Percentiles rank a stretch among this genome's conserved stretches.
Evolutionary conservation across 1,140 invertebrate genomes (phyloP).

Genomic region (Antheraea pernyi): DNA sequence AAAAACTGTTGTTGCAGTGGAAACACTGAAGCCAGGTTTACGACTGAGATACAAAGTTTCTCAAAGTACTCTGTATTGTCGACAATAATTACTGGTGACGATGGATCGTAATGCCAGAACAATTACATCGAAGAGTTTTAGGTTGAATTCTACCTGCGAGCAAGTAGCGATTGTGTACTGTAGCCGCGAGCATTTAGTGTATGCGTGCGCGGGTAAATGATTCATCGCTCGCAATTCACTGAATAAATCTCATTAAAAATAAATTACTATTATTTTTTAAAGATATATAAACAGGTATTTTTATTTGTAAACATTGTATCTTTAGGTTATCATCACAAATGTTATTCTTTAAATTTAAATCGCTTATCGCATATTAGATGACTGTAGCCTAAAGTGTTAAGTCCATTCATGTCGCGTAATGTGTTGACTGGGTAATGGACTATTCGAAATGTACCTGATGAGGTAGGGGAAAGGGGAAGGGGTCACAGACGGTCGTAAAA

Average conservation of each 20-base stretch:
- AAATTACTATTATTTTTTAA: not conserved
- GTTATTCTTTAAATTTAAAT: not conserved
- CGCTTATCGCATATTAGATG: not conserved
- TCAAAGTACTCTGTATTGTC: slow-evolving; percentile 28
- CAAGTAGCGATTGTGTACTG: not conserved
- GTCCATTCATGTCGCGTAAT: slow-evolving; percentile 34
- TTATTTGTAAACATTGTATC: too few species aligned
- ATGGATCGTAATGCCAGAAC: slow-evolving; percentile 44
- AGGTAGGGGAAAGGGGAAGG: slow-evolving; percentile 29
- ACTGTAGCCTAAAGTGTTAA: slow-evolving; percentile 11
- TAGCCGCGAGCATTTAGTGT: not conserved
- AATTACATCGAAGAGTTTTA: slow-evolving; percentile 37
- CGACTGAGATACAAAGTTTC: slow-evolving; percentile 20
- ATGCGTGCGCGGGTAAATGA: not conserved
- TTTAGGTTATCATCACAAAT: not conserved
- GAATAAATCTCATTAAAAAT: not conserved
- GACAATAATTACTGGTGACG: slow-evolving; percentile 38
- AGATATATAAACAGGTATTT: not conserved
- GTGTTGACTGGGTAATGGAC: slow-evolving; percentile 44
- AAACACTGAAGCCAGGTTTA: not conserved
- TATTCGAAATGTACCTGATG: slow-evolving; percentile 25
- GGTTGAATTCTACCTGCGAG: slow-evolving; percentile 2
- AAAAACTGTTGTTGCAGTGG: too few species aligned
- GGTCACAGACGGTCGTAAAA: slow-evolving; percentile 40
- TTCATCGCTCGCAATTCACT: not conserved